Conservation (phyloP, 2,797 vertebrate genomes). For the Fundulus diaphanus region DNA sequence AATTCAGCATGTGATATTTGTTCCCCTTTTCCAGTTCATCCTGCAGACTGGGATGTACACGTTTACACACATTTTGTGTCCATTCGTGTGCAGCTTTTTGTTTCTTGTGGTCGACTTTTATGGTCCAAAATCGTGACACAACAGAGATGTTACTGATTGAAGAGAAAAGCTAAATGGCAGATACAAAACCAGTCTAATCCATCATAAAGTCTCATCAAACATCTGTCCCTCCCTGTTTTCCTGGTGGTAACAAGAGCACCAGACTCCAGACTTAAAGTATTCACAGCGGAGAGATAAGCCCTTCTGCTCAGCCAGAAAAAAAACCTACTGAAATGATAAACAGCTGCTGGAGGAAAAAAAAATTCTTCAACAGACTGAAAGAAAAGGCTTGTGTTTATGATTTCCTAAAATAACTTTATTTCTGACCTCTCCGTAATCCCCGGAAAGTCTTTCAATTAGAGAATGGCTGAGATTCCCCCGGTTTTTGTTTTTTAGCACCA, state of each 20-base stretch:
- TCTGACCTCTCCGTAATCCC: conserved; percentile 78
- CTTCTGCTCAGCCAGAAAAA: conserved; percentile 35
- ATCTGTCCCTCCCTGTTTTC: conserved; percentile 27
- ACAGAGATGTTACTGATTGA: conserved; percentile 53
- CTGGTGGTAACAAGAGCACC: conserved; percentile 45
- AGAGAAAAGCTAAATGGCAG: conserved; percentile 19
- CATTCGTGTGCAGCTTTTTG: conserved; percentile 9
- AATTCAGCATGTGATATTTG: conserved; percentile 22
- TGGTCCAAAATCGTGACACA: conserved; percentile 44
- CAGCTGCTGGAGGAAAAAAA: conserved; percentile 59
- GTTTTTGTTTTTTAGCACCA: conserved; percentile 65
- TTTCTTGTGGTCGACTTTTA: conserved; percentile 18
- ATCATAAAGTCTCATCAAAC: conserved; percentile 44
- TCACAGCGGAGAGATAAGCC: conserved; percentile 60
- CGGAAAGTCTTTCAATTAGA: conserved; percentile 80
- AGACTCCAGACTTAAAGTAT: conserved; percentile 53
- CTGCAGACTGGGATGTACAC: background rate
- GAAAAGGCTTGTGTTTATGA: conserved; percentile 75
- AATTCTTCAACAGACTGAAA: conserved; percentile 61
- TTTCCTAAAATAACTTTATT: conserved; percentile 75
- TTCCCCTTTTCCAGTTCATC: background rate
- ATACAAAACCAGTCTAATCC: conserved; percentile 19
- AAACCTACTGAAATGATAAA: conserved; percentile 59
- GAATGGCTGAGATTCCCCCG: conserved; percentile 64
- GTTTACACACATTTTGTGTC: background rate